Conservation (phyloP, 2,797 vertebrate genomes). For the Ptychadena robeensis region DNA sequence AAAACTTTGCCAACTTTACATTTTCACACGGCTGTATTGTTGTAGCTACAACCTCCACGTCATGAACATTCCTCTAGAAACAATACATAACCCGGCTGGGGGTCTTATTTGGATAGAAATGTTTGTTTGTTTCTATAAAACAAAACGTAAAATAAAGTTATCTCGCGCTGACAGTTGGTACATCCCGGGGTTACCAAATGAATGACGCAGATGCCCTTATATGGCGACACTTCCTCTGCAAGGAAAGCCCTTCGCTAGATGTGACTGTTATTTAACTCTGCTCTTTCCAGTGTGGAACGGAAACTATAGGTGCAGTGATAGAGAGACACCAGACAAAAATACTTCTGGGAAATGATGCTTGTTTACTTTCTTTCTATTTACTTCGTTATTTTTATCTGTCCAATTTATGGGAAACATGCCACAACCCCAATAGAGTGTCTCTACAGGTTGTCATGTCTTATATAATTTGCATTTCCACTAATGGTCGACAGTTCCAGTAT, state of each 20-base stretch:
- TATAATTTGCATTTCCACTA: background rate
- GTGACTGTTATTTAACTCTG: conserved; percentile 34
- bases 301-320: conserved; percentile 27
- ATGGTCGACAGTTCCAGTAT: background rate
- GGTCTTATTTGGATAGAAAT: background rate
- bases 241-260: conserved; percentile 50
- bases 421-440: background rate
- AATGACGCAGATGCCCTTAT: conserved; percentile 71
- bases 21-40: background rate
- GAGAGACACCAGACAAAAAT: conserved; percentile 8
- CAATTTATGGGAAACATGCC: conserved; percentile 32
- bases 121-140: background rate
- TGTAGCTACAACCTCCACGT: background rate
- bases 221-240: conserved; percentile 62
- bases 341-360: conserved; percentile 58
- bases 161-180: conserved; percentile 1
- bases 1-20: background rate
- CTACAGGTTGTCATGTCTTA: background rate
- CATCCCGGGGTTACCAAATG: conserved; percentile 30
- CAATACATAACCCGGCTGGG: background rate
- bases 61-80: background rate
- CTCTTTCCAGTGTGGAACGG: conserved; percentile 59
- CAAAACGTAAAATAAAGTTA: background rate
- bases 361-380: conserved; percentile 28
- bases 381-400: background rate